Percentiles rank a stretch among this genome's conserved stretches.
Conservation (phyloP, 1,140 invertebrate species). For the Aradophagus sp. region DNA sequence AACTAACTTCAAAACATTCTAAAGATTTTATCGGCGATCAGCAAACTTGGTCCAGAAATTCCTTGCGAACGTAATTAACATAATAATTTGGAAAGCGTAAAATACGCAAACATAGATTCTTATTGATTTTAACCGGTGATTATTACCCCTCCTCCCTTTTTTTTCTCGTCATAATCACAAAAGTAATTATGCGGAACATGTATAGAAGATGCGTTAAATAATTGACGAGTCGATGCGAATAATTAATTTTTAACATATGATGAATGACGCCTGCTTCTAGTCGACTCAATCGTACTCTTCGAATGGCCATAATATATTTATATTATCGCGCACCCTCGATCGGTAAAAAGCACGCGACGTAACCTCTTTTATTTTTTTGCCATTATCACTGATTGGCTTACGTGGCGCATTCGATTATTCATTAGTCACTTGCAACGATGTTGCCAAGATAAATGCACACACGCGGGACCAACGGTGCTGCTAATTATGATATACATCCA, state of each 20-base stretch:
- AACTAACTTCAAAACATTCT: conserved; percentile 38
- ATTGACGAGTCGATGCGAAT: conserved; percentile 42
- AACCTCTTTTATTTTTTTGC: conserved; percentile 34
- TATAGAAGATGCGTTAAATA: conserved; percentile 36
- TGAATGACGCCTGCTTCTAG: conserved; percentile 36
- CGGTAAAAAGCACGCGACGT: conserved; percentile 35
- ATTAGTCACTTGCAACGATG: conserved; percentile 36
- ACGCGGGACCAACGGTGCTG: conserved; percentile 5
- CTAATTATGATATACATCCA: conserved; percentile 28
- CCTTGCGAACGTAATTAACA: conserved; percentile 29
- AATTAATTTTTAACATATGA: conserved; percentile 50
- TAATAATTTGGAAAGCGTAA: conserved; percentile 22
- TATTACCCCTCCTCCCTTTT: conserved; percentile 9
- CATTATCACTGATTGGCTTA: conserved; percentile 41
- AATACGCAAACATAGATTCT: conserved; percentile 4
- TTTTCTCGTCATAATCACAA: conserved; percentile 31
- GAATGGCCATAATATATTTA: conserved; percentile 40
- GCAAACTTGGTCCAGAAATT: conserved; percentile 31
- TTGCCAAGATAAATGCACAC: conserved; percentile 20
- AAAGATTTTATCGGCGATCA: conserved; percentile 41
- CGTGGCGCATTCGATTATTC: conserved; percentile 40
- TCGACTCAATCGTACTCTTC: conserved; percentile 31
- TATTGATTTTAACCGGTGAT: conserved; percentile 18
- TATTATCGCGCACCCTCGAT: conserved; percentile 38
- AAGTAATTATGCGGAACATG: conserved; percentile 46